Conservation (phyloP, 2,888 invertebrate genomes). For the Leucozona laternaria region DNA sequence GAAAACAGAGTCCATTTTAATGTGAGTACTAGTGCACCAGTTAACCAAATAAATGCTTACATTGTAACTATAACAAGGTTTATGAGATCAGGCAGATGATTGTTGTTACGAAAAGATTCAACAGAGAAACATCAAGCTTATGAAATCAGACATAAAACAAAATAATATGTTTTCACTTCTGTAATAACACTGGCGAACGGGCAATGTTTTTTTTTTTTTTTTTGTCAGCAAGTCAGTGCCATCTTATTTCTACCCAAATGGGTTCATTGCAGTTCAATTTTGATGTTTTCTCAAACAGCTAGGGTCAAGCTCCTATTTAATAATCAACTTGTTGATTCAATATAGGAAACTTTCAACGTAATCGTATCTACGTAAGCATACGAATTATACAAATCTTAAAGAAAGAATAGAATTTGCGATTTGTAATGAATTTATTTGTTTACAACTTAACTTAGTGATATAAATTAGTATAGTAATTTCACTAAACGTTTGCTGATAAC, state of each 20-base stretch:
- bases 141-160: not conserved
- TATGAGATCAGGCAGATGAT: constrained; percentile 40
- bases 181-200: not conserved
- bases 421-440: constrained; percentile 18
- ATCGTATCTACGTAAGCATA: not conserved
- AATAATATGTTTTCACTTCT: not conserved
- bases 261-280: constrained; percentile 32
- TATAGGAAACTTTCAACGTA: constrained; percentile 3
- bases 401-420: constrained; percentile 12
- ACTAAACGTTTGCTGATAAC: constrained; percentile 32
- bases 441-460: constrained; percentile 11
- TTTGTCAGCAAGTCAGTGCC: not conserved
- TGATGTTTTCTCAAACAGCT: not conserved
- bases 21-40: constrained; percentile 36
- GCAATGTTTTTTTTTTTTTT: not conserved
- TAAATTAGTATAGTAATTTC: constrained; percentile 24
- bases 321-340: constrained; percentile 10
- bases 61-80: constrained; percentile 38
- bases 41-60: constrained; percentile 39
- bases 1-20: constrained; percentile 41
- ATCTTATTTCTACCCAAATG: not conserved
- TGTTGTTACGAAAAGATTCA: constrained; percentile 22
- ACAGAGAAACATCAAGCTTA: not conserved
- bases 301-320: constrained; percentile 22
- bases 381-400: not conserved